Evolutionary conservation across 2,888 invertebrate genomes (phyloP).

Genomic region (Drosophila mulleri): DNA sequence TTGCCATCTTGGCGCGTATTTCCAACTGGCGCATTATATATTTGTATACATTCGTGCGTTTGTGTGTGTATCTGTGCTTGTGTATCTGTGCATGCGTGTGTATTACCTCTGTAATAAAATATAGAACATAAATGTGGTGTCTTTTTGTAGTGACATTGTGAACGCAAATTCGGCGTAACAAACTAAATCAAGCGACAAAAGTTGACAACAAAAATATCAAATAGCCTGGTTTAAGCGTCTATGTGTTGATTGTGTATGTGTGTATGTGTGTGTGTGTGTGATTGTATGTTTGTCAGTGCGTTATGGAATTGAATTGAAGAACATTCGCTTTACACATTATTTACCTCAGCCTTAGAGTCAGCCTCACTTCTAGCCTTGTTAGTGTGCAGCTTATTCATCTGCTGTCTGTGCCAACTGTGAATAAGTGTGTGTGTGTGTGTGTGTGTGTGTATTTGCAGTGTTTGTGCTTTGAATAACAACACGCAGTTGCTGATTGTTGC

Average conservation of each 20-base stretch:
- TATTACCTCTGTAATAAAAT: conserved; percentile 39
- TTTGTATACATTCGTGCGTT: not conserved
- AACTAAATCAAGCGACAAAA: conserved; percentile 47
- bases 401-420: conserved; percentile 37
- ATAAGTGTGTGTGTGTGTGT: conserved; percentile 30
- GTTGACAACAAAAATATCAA: conserved; percentile 34
- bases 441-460: conserved; percentile 12
- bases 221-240: conserved; percentile 15
- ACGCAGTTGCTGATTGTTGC: conserved; percentile 77
- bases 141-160: conserved; percentile 24
- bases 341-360: conserved; percentile 23
- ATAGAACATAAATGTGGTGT: conserved; percentile 30
- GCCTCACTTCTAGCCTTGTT: conserved; percentile 57
- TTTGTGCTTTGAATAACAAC: conserved; percentile 77
- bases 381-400: conserved; percentile 37
- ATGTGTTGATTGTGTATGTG: conserved; percentile 16
- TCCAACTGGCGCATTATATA: conserved; percentile 15
- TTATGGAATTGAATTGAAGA: conserved; percentile 43
- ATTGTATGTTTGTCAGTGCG: conserved; percentile 5
- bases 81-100: not conserved
- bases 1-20: conserved; percentile 31
- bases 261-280: conserved; percentile 14
- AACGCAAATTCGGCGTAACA: conserved; percentile 22
- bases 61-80: conserved; percentile 4
- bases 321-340: conserved; percentile 38